A percentile compares a stretch with the other conserved stretches of the same genome.
These are phyloP conservation scores for Diadophis punctatus DNA, from an alignment of 2,113 vertebrate genomes.

Conservation along the genomic window DNA sequence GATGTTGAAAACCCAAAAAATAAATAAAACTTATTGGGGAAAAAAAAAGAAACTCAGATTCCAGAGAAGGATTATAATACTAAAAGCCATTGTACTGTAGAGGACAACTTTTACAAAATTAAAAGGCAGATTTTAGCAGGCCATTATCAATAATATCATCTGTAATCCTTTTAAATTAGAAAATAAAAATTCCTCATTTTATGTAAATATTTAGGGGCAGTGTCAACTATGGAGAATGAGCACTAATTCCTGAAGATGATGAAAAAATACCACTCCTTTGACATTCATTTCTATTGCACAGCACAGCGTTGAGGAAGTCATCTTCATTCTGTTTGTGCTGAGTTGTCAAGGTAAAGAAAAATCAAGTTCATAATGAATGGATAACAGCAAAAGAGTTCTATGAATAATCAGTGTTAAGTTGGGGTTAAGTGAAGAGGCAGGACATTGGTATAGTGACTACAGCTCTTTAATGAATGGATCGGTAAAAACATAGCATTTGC, in stretches of 20 bases:
- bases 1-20: too few species aligned
- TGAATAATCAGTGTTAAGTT: background rate
- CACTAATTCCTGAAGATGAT: background rate
- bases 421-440: too few species aligned
- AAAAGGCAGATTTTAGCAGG: background rate
- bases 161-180: background rate
- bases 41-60: too few species aligned
- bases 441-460: too few species aligned
- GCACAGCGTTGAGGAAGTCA: background rate
- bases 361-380: background rate
- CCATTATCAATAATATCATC: background rate
- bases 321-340: background rate
- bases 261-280: background rate
- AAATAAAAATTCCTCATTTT: background rate
- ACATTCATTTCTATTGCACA: background rate
- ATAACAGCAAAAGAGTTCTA: background rate
- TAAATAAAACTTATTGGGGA: too few species aligned
- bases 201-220: background rate
- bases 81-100: background rate
- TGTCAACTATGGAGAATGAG: background rate
- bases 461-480: too few species aligned
- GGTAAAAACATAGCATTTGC: too few species aligned
- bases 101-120: background rate
- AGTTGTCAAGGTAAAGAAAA: background rate
- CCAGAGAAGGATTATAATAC: too few species aligned